A percentile compares a stretch with the other conserved stretches of the same genome.
Conservation (phyloP, 2,888 invertebrate species). For the Nezara viridula region DNA sequence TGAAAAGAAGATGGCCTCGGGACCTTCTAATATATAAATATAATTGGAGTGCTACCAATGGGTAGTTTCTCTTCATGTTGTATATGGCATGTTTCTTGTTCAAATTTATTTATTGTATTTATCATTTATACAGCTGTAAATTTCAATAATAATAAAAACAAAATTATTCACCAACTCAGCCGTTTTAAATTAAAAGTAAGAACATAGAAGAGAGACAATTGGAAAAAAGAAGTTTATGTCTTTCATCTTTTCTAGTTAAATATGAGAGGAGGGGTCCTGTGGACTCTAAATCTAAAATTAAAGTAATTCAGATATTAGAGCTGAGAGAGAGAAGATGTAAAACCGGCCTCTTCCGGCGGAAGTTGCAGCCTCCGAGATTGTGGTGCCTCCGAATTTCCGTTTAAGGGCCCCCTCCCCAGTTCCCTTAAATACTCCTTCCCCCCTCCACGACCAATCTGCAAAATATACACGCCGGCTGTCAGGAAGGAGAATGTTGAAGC, state of each 20-base stretch:
- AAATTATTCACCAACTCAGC: too few relatives aligned
- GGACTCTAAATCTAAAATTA: conserved; percentile 50
- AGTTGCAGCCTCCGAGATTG: conserved; percentile 47
- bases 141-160: too few relatives aligned
- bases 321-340: conserved; percentile 37
- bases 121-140: too few relatives aligned
- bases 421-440: conserved; percentile 43
- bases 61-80: too few relatives aligned
- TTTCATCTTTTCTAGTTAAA: neutral
- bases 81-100: too few relatives aligned
- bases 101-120: too few relatives aligned
- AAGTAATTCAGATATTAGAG: conserved; percentile 50
- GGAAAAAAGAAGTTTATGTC: neutral
- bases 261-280: neutral
- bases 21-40: too few relatives aligned
- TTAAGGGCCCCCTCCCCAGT: neutral
- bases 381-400: conserved; percentile 48
- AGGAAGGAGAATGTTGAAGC: conserved; percentile 55
- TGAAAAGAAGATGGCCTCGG: too few relatives aligned
- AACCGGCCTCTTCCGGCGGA: conserved; percentile 48
- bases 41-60: too few relatives aligned
- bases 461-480: conserved; percentile 46
- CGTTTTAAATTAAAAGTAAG: neutral
- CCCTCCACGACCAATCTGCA: conserved; percentile 34
- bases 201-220: neutral